Percentiles rank a stretch among this genome's conserved stretches.
Evolutionary conservation across 2,888 invertebrate genomes (phyloP).

Genomic region (Tridacna crocea): DNA sequence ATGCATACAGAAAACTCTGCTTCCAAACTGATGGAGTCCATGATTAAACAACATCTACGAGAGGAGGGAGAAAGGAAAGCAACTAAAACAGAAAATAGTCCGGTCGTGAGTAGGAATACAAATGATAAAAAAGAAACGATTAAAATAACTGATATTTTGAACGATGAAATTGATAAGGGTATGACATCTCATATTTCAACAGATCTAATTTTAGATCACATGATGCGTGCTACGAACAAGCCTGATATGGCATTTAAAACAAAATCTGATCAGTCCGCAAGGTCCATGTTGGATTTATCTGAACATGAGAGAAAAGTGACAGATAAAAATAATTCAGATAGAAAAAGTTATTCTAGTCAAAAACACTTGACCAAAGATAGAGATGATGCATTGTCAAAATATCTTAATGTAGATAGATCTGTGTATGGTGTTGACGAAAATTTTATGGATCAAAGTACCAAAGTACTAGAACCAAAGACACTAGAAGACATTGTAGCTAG

Average conservation of each 20-base stretch:
- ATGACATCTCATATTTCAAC: constrained; percentile 19
- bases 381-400: not conserved
- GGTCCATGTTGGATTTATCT: not conserved
- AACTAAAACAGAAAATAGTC: not conserved
- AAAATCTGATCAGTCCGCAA: not conserved
- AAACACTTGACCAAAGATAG: not conserved
- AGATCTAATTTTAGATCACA: constrained; percentile 26
- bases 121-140: not conserved
- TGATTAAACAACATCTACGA: constrained; percentile 30
- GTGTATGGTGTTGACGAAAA: not conserved
- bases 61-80: constrained; percentile 14
- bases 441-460: constrained; percentile 36
- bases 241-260: not conserved
- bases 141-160: constrained; percentile 28
- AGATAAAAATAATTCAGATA: not conserved
- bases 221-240: constrained; percentile 4
- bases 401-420: not conserved
- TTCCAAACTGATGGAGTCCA: constrained; percentile 38
- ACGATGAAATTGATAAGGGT: constrained; percentile 12
- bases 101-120: not conserved
- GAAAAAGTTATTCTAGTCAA: not conserved
- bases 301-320: not conserved
- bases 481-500: constrained; percentile 37
- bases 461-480: constrained; percentile 7
- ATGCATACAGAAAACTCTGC: constrained; percentile 30